These are phyloP conservation scores for Thryonomys swinderianus DNA, from an alignment of 2,113 vertebrate genomes.

Conservation along the genomic window DNA sequence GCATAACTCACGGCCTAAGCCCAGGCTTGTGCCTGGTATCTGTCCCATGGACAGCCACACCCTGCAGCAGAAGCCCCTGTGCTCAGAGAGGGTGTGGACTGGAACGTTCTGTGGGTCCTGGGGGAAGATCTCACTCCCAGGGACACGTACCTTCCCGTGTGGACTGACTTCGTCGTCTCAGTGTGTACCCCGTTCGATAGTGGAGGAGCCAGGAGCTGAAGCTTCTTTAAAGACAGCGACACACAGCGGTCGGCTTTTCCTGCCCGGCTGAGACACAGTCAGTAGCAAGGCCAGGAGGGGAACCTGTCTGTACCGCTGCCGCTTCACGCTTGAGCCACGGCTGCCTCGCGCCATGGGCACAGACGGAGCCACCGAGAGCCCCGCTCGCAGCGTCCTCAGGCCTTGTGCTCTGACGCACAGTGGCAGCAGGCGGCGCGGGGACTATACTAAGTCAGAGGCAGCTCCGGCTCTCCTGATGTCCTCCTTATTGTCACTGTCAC, in stretches of 20 bases:
- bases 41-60: neutral
- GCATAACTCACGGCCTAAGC: neutral
- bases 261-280: neutral
- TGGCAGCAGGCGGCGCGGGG: neutral
- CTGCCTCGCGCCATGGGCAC: neutral
- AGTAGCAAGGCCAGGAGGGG: neutral
- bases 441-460: slow-evolving; percentile 13
- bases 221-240: neutral
- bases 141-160: neutral
- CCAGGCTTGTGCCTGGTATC: rapidly evolving
- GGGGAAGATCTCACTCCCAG: neutral
- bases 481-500: slow-evolving; percentile 58
- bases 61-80: neutral
- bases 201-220: neutral
- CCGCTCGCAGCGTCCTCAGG: neutral
- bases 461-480: neutral
- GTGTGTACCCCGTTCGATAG: neutral
- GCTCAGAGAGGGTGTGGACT: neutral
- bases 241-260: neutral
- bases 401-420: neutral
- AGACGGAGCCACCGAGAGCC: neutral
- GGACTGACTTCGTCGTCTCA: neutral
- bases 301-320: rapidly evolving
- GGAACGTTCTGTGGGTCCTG: neutral
- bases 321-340: rapidly evolving